Percentiles rank a stretch among this genome's conserved stretches.
Evolutionary conservation across 2,113 vertebrate species (phyloP).

Genomic region (Cebus imitator): DNA sequence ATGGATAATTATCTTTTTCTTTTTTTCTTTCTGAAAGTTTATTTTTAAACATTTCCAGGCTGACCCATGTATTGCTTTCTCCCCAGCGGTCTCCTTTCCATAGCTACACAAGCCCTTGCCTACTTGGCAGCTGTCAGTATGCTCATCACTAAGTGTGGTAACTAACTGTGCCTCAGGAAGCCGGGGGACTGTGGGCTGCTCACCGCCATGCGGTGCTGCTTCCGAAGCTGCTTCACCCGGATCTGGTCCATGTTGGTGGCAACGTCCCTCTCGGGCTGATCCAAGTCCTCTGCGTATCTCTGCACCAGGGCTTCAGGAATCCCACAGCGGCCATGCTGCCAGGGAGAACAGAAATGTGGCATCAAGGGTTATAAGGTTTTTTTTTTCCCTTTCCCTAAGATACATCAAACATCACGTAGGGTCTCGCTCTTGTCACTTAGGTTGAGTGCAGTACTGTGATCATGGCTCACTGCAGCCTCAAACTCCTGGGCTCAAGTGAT

Average conservation of each 20-base stretch:
- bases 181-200: constrained; percentile 65
- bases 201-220: constrained; percentile 98
- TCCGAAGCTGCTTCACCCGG: constrained; percentile 93
- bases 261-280: constrained; percentile 91
- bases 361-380: neutral
- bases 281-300: constrained; percentile 94
- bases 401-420: neutral
- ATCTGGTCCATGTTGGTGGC: constrained; percentile 93
- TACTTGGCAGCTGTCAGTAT: accelerated
- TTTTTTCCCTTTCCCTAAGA: neutral
- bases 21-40: neutral
- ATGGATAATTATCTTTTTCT: neutral
- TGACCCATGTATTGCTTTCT: accelerated
- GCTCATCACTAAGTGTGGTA: accelerated
- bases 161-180: too few species aligned
- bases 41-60: neutral
- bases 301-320: constrained; percentile 94
- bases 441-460: too few species aligned
- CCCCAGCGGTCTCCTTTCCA: neutral
- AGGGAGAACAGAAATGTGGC: neutral
- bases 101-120: neutral
- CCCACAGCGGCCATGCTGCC: constrained; percentile 95
- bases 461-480: too few species aligned
- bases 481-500: too few species aligned
- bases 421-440: too few species aligned